Conservation (phyloP, 2,797 vertebrate species). For the Cichlasoma orientale region DNA sequence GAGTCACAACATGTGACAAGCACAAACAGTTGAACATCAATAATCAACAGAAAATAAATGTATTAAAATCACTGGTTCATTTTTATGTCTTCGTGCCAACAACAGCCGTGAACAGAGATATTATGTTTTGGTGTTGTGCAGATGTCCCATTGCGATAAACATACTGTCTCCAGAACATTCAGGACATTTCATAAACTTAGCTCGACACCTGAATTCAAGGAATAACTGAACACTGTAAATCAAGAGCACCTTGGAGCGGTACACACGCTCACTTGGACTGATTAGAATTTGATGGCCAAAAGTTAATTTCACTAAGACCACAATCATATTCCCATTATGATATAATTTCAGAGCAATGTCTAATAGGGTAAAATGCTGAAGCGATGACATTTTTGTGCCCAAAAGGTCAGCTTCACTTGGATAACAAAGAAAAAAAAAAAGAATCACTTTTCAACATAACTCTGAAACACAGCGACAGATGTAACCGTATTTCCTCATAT, state of each 20-base stretch:
- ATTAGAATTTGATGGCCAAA: too few relatives aligned
- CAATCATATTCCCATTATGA: neutral
- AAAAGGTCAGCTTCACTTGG: neutral
- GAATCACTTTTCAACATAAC: accelerated
- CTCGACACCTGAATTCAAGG: neutral
- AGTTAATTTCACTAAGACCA: too few relatives aligned
- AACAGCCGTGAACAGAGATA: neutral
- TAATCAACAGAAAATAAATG: neutral
- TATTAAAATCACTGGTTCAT: too few relatives aligned
- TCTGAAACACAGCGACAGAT: neutral
- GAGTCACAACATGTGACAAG: neutral
- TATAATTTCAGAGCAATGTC: accelerated
- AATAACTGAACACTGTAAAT: neutral
- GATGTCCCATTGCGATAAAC: neutral
- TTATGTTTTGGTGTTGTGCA: neutral
- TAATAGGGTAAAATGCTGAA: neutral
- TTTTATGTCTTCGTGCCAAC: too few relatives aligned
- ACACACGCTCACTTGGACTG: too few relatives aligned
- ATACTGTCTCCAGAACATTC: neutral
- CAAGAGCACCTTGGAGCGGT: neutral
- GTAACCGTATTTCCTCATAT: neutral
- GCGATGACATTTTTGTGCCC: neutral
- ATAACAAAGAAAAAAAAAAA: too few relatives aligned
- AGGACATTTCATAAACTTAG: neutral
- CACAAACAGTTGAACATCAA: neutral